Conservation (phyloP, 2,113 vertebrate species). For the Rynchops niger region DNA sequence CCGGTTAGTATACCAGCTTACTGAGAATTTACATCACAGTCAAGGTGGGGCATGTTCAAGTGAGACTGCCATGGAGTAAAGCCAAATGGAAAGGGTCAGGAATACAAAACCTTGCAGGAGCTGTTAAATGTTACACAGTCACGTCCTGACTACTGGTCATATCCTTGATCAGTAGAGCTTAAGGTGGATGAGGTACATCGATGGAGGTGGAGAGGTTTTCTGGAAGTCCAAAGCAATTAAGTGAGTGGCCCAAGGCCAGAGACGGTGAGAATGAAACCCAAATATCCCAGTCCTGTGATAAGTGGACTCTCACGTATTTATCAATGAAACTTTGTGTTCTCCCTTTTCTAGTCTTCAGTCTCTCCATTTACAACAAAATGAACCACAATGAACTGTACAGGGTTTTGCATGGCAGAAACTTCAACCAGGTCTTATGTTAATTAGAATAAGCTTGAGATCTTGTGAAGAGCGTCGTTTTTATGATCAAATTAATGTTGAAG, state of each 20-base stretch:
- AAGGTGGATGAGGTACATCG: neutral
- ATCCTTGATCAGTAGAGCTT: neutral
- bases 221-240: neutral
- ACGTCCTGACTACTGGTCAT: neutral
- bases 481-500: neutral
- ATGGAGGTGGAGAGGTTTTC: neutral
- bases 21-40: neutral
- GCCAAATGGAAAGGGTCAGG: neutral
- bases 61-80: neutral
- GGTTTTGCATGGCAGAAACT: neutral
- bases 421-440: neutral
- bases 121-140: neutral
- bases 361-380: neutral
- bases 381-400: neutral
- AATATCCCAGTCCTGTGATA: neutral
- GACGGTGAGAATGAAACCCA: neutral
- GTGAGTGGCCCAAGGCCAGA: neutral
- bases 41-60: neutral
- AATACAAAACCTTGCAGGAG: neutral
- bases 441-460: neutral
- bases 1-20: neutral
- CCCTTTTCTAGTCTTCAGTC: neutral
- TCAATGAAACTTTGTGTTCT: neutral
- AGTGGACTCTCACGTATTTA: accelerated
- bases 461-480: neutral